phyloP scores from a whole-genome alignment of 1,140 invertebrate genomes.

The Calliopsis andreniformis region DNA sequence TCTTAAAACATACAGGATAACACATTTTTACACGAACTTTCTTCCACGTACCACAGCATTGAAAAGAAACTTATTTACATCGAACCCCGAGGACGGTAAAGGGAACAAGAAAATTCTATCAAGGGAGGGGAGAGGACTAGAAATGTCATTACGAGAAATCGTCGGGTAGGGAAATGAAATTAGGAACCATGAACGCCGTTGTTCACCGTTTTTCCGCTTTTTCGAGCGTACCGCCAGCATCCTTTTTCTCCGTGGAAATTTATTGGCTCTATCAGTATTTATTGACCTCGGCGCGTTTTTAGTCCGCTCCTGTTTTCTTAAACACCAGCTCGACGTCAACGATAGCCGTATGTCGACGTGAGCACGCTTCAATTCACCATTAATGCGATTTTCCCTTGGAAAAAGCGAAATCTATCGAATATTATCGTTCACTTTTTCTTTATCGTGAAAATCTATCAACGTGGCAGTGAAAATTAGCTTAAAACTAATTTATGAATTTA shows the following conservation, averaged over 20 bases:
- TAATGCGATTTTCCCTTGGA: not conserved
- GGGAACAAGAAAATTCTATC: constrained; percentile 1
- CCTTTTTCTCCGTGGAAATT: not conserved
- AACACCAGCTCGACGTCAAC: not conserved
- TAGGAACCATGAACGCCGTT: not conserved
- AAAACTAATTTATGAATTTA: too few relatives aligned
- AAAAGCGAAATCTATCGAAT: not conserved
- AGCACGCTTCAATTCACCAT: not conserved
- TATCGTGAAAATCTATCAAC: too few relatives aligned
- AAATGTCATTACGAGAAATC: constrained; percentile 11
- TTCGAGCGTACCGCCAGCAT: not conserved
- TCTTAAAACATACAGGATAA: too few relatives aligned
- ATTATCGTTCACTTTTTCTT: too few relatives aligned
- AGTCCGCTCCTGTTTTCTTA: not conserved
- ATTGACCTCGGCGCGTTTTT: not conserved
- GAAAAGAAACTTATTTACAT: not conserved
- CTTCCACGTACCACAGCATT: not conserved
- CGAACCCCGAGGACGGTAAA: not conserved
- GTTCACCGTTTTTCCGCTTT: not conserved
- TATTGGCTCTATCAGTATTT: not conserved
- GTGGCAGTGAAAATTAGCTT: too few relatives aligned
- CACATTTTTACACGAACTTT: too few relatives aligned
- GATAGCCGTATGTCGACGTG: not conserved
- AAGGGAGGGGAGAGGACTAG: not conserved
- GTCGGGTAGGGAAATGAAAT: constrained; percentile 20